Percentiles rank a stretch among this genome's conserved stretches.
phyloP scores from a whole-genome alignment of 2,797 vertebrate genomes.

The Discoglossus pictus region DNA sequence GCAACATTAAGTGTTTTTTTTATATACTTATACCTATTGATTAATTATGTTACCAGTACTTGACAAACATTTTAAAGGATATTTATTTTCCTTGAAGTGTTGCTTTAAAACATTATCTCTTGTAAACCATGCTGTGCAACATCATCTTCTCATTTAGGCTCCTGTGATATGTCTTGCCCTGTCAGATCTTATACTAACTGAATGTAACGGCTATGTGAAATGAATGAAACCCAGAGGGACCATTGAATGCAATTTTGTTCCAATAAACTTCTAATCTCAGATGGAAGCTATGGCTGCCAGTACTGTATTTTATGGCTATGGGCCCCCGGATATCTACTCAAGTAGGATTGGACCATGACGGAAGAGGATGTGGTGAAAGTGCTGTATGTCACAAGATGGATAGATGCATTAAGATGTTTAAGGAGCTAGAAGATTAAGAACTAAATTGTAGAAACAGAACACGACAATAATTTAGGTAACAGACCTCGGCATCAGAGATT shows the following conservation, averaged over 20 bases:
- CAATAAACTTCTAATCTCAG: conserved; percentile 83
- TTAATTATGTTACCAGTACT: too few species aligned
- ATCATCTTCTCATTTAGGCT: conserved; percentile 75
- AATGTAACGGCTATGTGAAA: conserved; percentile 93
- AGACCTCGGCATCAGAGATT: too few species aligned
- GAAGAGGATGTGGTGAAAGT: neutral
- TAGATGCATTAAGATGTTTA: too few species aligned
- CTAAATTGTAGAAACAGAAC: too few species aligned
- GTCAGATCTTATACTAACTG: conserved; percentile 80
- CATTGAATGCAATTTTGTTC: conserved; percentile 95
- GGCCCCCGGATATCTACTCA: conserved; percentile 20
- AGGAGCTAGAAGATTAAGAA: too few species aligned
- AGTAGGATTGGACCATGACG: neutral
- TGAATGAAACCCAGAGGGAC: conserved; percentile 90
- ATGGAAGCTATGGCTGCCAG: conserved; percentile 20
- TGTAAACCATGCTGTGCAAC: conserved; percentile 70
- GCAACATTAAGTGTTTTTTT: too few species aligned
- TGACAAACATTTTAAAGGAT: conserved; percentile 10
- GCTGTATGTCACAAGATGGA: too few species aligned
- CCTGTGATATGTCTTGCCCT: conserved; percentile 66
- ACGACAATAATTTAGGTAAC: too few species aligned
- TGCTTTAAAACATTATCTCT: conserved; percentile 18
- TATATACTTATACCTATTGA: too few species aligned
- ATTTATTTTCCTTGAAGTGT: conserved; percentile 27
- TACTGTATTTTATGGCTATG: neutral